Evolutionary conservation across 53 echinoderm and acorn worm genomes (phyloP).

Genomic region (Luidia sarsii): DNA sequence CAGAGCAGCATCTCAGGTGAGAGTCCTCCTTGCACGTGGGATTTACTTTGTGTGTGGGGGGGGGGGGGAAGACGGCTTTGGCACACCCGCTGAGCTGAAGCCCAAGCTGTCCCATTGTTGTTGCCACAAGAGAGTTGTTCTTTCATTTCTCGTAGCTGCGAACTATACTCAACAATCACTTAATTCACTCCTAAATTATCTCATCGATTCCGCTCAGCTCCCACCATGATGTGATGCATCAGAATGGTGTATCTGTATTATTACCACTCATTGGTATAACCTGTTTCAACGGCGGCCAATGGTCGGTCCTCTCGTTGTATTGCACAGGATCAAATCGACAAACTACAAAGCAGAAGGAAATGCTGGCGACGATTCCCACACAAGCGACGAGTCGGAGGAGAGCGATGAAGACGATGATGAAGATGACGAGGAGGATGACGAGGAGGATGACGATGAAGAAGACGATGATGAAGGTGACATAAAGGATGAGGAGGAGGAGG

Average conservation of each 20-base stretch:
- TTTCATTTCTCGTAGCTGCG: too few species aligned
- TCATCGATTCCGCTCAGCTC: too few species aligned
- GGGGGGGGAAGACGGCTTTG: not conserved
- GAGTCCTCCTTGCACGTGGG: not conserved
- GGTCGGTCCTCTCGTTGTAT: too few species aligned
- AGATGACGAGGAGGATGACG: constrained; percentile 5
- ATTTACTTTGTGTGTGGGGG: not conserved
- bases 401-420: constrained; percentile 32
- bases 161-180: too few species aligned
- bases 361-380: constrained; percentile 34
- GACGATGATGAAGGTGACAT: constrained; percentile 4
- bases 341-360: constrained; percentile 16
- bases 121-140: too few species aligned
- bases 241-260: too few species aligned
- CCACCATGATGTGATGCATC: too few species aligned
- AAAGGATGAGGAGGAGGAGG: not conserved
- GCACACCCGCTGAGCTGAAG: too few species aligned
- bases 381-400: constrained; percentile 55
- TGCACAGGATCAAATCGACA: constrained; percentile 16
- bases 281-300: too few species aligned
- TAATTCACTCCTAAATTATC: too few species aligned
- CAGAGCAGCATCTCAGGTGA: constrained; percentile 55
- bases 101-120: too few species aligned
- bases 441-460: constrained; percentile 20
- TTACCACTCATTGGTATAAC: too few species aligned